phyloP scores from a whole-genome alignment of 2,888 invertebrate genomes.

The Sinodicranocentrus sp. region DNA sequence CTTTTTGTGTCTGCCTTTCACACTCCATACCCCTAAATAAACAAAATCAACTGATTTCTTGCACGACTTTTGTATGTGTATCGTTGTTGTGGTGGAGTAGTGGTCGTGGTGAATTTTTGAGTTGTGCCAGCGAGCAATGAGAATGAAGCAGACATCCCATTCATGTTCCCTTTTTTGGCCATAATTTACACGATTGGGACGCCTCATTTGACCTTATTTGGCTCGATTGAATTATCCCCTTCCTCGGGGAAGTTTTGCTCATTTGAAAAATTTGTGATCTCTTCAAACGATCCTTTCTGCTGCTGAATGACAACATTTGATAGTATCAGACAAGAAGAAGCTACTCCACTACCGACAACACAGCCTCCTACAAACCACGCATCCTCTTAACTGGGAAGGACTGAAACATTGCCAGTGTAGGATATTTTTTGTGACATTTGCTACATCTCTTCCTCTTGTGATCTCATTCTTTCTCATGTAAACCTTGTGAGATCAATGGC shows the following conservation, averaged over 20 bases:
- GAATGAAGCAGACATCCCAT: conserved; percentile 60
- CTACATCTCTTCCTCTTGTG: no score
- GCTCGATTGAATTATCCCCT: conserved; percentile 72
- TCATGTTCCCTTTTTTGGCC: conserved; percentile 73
- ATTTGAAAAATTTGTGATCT: conserved; percentile 62
- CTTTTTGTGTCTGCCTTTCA: no score
- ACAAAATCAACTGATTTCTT: neutral
- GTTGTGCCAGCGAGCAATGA: conserved; percentile 45
- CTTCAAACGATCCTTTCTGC: conserved; percentile 38
- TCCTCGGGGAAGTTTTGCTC: conserved; percentile 68
- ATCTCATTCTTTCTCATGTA: no score
- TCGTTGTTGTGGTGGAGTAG: conserved; percentile 1
- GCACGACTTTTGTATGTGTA: neutral
- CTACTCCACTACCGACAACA: conserved; percentile 12
- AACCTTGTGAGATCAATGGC: no score
- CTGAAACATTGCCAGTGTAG: no score
- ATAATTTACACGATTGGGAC: conserved; percentile 75
- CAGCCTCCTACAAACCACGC: neutral
- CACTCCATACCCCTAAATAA: neutral
- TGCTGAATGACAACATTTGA: conserved; percentile 67
- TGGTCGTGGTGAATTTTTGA: conserved; percentile 53
- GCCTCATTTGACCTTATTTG: conserved; percentile 75
- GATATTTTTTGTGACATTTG: no score
- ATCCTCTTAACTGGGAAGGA: no score
- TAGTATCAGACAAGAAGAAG: conserved; percentile 53